Evolutionary conservation across 2,113 vertebrate genomes (phyloP).

Genomic region (Tachysurus vachellii): DNA sequence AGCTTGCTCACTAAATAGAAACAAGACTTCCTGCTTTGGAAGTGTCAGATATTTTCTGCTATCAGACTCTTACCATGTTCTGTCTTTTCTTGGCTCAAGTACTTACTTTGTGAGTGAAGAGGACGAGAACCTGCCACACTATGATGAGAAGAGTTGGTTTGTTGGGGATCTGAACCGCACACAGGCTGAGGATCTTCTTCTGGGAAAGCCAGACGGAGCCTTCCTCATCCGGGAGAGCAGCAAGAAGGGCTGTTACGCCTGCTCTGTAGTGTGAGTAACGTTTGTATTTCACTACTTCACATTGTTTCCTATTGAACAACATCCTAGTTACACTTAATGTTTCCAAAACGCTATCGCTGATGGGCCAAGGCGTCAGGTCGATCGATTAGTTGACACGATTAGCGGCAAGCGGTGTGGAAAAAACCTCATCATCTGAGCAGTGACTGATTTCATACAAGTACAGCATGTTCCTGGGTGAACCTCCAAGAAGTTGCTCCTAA

Average conservation of each 20-base stretch:
- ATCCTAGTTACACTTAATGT: no score
- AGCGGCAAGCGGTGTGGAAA: not conserved
- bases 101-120: slow-evolving; percentile 88
- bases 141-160: slow-evolving; percentile 96
- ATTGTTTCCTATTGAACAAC: not conserved
- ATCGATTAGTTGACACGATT: not conserved
- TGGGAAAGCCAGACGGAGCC: slow-evolving; percentile 88
- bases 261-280: slow-evolving; percentile 93
- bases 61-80: not conserved
- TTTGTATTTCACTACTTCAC: not conserved
- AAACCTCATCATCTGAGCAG: not conserved
- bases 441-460: not conserved
- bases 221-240: slow-evolving; percentile 97
- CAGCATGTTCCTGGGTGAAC: not conserved
- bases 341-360: not conserved
- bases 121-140: slow-evolving; percentile 90
- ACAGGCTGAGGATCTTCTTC: slow-evolving; percentile 90
- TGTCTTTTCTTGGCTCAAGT: slow-evolving; percentile 62
- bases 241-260: slow-evolving; percentile 97
- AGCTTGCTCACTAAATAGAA: not conserved
- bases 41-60: not conserved
- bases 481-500: not conserved
- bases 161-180: slow-evolving; percentile 89
- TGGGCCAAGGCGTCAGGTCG: not conserved
- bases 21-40: not conserved